Conservation (phyloP, 53 echinoderm and acorn worm genomes). For the Paracentrotus lividus region DNA sequence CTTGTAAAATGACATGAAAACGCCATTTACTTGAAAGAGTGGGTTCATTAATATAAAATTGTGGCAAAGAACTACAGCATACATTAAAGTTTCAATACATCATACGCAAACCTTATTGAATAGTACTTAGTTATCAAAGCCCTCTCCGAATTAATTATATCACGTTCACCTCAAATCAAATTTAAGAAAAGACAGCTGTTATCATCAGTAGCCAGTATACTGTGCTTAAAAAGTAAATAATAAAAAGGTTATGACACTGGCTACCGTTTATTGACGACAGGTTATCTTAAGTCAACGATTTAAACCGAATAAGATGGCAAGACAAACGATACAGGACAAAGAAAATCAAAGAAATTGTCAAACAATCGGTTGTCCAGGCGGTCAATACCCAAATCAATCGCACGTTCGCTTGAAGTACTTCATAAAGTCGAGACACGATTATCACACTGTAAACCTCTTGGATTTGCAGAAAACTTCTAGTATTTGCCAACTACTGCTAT, state of each 20-base stretch:
- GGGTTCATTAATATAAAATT: too few species aligned
- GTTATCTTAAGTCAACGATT: constrained; percentile 38
- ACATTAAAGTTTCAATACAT: too few species aligned
- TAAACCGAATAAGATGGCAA: constrained; percentile 29
- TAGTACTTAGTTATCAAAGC: too few species aligned
- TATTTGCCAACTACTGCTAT: constrained; percentile 44
- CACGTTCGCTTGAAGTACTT: not conserved
- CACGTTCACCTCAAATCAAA: not conserved
- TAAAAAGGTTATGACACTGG: constrained; percentile 30
- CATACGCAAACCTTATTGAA: too few species aligned
- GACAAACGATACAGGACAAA: constrained; percentile 13
- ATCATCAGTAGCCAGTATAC: too few species aligned
- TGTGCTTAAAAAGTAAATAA: not conserved
- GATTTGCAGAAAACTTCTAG: constrained; percentile 50
- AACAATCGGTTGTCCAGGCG: constrained; percentile 27
- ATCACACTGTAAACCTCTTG: not conserved
- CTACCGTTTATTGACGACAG: constrained; percentile 46
- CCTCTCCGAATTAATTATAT: not conserved
- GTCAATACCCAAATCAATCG: constrained; percentile 18
- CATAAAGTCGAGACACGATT: constrained; percentile 41
- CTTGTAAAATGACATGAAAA: too few species aligned
- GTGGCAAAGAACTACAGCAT: too few species aligned
- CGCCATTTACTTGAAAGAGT: too few species aligned
- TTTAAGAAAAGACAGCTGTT: not conserved
- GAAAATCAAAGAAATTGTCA: constrained; percentile 35